These are phyloP conservation scores for Dugesia japonica DNA, from an alignment of 2,888 invertebrate genomes.

Conservation along the genomic window DNA sequence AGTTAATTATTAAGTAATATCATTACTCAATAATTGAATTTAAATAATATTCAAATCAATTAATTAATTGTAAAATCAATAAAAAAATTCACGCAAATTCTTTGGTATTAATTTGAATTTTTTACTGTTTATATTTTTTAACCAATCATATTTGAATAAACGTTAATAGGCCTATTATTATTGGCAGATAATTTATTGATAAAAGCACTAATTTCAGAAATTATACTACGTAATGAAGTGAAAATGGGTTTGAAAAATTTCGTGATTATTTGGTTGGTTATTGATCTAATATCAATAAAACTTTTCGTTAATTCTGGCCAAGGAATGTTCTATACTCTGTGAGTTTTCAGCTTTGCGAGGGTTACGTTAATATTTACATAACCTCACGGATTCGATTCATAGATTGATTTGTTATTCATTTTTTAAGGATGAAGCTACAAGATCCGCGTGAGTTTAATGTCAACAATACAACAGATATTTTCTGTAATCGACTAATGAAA, in stretches of 20 bases:
- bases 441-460: neutral
- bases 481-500: neutral
- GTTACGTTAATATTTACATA: neutral
- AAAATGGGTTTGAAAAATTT: neutral
- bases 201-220: neutral
- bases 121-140: too few relatives aligned
- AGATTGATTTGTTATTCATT: neutral
- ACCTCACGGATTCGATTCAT: neutral
- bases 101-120: neutral
- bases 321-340: conserved; percentile 13
- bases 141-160: neutral
- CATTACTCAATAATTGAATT: neutral
- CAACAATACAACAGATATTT: neutral
- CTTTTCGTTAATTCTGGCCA: neutral
- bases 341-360: neutral
- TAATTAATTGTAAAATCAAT: neutral
- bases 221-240: too few relatives aligned
- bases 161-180: neutral
- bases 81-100: neutral
- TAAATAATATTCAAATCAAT: too few relatives aligned
- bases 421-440: neutral
- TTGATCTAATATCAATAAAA: neutral
- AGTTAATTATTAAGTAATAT: neutral
- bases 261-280: neutral
- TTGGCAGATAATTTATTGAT: neutral